Base-by-base conservation (phyloP, 2,113 vertebrate genomes). In the Alligator mississippiensis region DNA sequence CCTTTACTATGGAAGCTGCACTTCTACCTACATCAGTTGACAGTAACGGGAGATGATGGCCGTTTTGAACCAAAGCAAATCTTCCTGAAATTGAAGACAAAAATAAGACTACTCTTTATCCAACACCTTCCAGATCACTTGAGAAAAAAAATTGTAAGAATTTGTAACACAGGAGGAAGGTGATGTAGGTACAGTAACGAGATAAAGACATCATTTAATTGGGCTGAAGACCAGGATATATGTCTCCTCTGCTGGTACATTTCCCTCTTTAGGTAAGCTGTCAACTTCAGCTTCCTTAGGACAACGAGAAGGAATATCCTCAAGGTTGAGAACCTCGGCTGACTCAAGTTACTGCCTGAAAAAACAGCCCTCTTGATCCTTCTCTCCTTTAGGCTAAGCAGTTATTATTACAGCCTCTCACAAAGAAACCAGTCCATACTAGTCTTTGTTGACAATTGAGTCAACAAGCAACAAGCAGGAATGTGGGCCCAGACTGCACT, bases 401-500 rank as follows among this genome's bases (percentile, higher is more conserved):
- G 81, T 96, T 95, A 86, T 80, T 95, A 63, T 76, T 95, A 61
- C 30, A 87, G 59, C 78, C 22, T 89, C 93, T 96, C 76, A 14
- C 8, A 47, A 68, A 86, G 80, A 86, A 82, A 68, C 94, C 92
- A 93, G 96, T 84, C 92, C 64, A 2, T 90, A 30, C 96, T 90
- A 1, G 95, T 63, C 72, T 90, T 87, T 83, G 88, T 94, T 95
- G 95, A 90, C 96, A 91, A 77, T 28, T 83, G 81, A 96, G 88
- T 84, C 94, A 91, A 66, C 82, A 92, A 81, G 88, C 77, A 93
- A 27, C 77, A 93, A 87, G 83, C 80, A 94, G 80, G 87, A 96
- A 96, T 88, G 92, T 94, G 93, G 96, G 91, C 88, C 88, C 85
- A 93, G 94, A 89, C 90, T 96, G 96, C 94, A 94, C 95, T 96